Conservation (phyloP, 2,113 vertebrate genomes). For the Megaceryle torquata region DNA sequence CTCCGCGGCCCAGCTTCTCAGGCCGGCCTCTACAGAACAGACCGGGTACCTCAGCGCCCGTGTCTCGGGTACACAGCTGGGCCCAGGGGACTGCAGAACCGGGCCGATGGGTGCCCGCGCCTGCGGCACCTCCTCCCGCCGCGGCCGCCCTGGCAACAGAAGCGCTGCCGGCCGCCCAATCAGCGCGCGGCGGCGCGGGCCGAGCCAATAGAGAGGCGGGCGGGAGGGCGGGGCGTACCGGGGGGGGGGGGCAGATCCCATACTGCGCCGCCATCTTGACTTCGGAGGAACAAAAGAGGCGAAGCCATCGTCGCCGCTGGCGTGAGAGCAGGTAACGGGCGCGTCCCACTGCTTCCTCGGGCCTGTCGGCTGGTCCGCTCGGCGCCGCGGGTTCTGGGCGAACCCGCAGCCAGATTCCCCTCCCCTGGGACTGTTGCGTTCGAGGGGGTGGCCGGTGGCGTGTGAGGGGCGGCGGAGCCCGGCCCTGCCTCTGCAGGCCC, state of each 20-base stretch:
- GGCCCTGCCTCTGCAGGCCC: neutral
- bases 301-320: neutral
- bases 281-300: slow-evolving; percentile 73
- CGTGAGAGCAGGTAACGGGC: slow-evolving; percentile 43
- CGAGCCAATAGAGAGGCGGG: slow-evolving; percentile 55
- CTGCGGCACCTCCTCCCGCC: neutral
- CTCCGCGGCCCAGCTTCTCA: rapidly evolving
- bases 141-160: slow-evolving; percentile 68
- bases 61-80: no score
- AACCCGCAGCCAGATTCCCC: rapidly evolving
- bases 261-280: slow-evolving; percentile 71
- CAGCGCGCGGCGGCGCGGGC: neutral
- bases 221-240: neutral
- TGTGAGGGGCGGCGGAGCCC: neutral
- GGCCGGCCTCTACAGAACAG: no score
- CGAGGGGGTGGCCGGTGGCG: neutral
- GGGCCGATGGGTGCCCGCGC: rapidly evolving
- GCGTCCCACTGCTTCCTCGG: rapidly evolving
- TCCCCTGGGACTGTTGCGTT: no score
- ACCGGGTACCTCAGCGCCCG: no score
- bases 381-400: neutral
- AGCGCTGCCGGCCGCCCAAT: slow-evolving; percentile 39
- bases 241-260: neutral
- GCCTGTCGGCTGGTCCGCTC: no score
- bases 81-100: no score